Base-by-base conservation (phyloP, 2,113 vertebrate species). In the Lagopus leucura region DNA sequence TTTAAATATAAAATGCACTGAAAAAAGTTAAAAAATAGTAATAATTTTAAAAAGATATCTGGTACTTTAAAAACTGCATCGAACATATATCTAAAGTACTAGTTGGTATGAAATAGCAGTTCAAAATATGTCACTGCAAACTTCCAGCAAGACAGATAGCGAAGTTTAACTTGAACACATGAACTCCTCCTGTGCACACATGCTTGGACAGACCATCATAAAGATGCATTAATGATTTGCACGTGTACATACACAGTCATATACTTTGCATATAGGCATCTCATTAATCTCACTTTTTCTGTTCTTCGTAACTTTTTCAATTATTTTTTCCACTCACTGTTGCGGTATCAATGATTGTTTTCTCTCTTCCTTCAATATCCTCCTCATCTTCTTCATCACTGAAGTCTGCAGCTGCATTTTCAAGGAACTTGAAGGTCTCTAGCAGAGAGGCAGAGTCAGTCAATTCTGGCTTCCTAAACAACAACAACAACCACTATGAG, bases 351-450 rank as follows among this genome's bases (percentile, higher is more conserved):
- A 98, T 98, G 95, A 98, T 96, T 91, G 98, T 98, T 96, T 98
- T 98, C 94, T 99, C 99, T 97, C 98, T 98, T 91, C 98, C 98
- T n/a, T 99, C 98, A 82, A 97, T 97, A 61, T 99, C 99, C 19
- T 99, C 99, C 3, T 99, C 99, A 20, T 99, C 99, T 30, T 99
- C 99, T 89, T 99, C 99, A 91, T 99, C 99, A 67, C 99, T 99
- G 91, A 99, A 99, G 86, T 99, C 99, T 12, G 98, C 98, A 16
- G 98, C 98, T 25, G 98, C 98, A 89, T 98, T 99, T 97, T 99
- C 99, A 43, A 99, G 98, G 96, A 99, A 99, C 96, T 98, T 99
- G 86, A 99, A 99, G 78, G 99, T 99, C 96, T 99, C 99, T 97
- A 99, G 95, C 84, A 99, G 98, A 15, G 98, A 98, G 90, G 98